Base-by-base conservation (phyloP, 1,140 invertebrate species). In the Samia ricini region DNA sequence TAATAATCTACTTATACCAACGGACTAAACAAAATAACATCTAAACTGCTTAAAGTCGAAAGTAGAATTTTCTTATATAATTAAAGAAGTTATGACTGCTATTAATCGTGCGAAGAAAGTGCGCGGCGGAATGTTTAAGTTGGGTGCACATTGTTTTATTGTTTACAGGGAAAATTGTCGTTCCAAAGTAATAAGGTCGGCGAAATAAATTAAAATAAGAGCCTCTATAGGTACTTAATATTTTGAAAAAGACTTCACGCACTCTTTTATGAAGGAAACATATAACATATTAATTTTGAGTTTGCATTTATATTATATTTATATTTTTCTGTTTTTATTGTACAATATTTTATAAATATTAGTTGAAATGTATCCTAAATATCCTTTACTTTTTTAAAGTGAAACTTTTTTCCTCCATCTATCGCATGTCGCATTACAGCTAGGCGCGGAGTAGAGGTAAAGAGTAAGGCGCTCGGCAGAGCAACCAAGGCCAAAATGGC, bases 81-180 rank as follows among this genome's bases (percentile, higher is more conserved):
- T 70, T 64, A 64, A 66, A 69, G 61, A 57, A 66, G 59, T 64
- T 66, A 66, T 66, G 61, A 56, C 51, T 29, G 42, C 55, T 42
- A 68, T 68, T 68, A 68, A 68, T 67, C 59, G 55, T 65, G 20
- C 10, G n/a, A 19, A 23, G 57, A 56, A 56, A 26, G 21, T 56
- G 10, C 51, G 51, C 21, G 19, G 51, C 22, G 20, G 33, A 42
- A 42, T 42, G 12, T 42, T 42, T 15, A 42, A 3, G 33, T 42
- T 10, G 33, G 33, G 33, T 15, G 33, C 12, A 42, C 7, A 42
- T 42, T 42, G 33, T 42, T 42, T 42, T 15, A 42, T 42, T 42
- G 33, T 42, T 42, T 42, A 42, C 33, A 3, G 0, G 33, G 12
- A 42, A 42, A 42, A 42, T 42, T 42, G 33, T 42, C 15, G 33